These are phyloP conservation scores for Rallus limicola DNA, from an alignment of 2,113 vertebrate genomes.

Conservation along the genomic window DNA sequence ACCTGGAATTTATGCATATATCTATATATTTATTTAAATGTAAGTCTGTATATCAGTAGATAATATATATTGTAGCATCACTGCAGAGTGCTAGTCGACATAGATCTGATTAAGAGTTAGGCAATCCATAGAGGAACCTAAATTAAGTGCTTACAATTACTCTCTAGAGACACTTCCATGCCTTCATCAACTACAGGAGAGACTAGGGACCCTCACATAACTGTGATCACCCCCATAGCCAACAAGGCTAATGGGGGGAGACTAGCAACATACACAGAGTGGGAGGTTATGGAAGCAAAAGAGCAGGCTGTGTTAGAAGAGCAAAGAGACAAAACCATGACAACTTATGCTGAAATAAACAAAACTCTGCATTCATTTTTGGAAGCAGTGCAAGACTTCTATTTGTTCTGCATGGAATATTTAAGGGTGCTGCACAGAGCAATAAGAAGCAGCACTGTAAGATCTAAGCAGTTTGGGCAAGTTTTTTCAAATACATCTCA, in stretches of 20 bases:
- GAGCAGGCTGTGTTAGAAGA: background rate
- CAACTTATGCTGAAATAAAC: background rate
- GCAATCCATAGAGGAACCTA: background rate
- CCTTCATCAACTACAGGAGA: background rate
- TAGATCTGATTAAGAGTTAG: background rate
- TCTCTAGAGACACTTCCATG: background rate
- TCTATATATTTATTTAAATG: background rate
- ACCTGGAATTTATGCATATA: background rate
- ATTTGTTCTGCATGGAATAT: background rate
- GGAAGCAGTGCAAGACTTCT: background rate
- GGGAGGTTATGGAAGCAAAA: background rate
- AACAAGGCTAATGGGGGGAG: background rate
- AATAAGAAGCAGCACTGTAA: background rate
- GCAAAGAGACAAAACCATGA: background rate
- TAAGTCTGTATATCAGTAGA: no score
- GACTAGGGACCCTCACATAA: background rate
- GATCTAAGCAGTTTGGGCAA: background rate
- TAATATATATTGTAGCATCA: background rate
- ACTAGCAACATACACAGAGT: background rate
- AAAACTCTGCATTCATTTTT: background rate
- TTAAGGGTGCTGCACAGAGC: background rate
- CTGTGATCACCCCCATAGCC: background rate
- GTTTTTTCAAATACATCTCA: background rate
- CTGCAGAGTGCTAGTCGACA: background rate
- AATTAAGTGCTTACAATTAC: background rate